Percentiles rank a stretch among this genome's conserved stretches.
phyloP scores from a whole-genome alignment of 2,113 vertebrate genomes.

The Neolamprologus falcicula region DNA sequence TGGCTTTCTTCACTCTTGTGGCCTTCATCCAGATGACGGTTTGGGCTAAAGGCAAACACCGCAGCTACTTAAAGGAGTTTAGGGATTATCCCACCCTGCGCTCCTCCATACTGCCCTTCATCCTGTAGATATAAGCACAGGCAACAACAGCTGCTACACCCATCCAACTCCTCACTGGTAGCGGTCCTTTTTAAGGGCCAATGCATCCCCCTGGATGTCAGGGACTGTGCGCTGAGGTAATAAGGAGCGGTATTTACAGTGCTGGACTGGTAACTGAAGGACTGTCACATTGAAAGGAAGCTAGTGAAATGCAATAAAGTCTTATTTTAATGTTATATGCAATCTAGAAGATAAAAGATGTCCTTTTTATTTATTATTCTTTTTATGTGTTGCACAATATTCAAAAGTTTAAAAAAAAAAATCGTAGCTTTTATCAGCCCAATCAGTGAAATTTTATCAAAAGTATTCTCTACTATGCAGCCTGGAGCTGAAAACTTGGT shows the following conservation, averaged over 20 bases:
- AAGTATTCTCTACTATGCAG: constrained; percentile 2
- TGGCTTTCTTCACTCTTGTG: constrained; percentile 84
- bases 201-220: background rate
- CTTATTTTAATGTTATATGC: constrained; percentile 50
- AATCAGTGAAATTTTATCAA: background rate
- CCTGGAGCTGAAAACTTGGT: constrained; percentile 30
- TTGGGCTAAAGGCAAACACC: constrained; percentile 90
- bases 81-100: constrained; percentile 85
- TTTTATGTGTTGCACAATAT: background rate
- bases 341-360: background rate
- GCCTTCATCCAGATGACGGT: constrained; percentile 90
- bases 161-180: background rate
- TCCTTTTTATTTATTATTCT: constrained; percentile 23
- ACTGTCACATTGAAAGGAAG: background rate
- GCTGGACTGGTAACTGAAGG: background rate
- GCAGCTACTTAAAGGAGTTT: constrained; percentile 87
- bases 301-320: constrained; percentile 43
- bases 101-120: constrained; percentile 85
- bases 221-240: background rate
- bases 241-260: background rate
- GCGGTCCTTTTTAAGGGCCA: background rate
- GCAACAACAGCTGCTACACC: background rate
- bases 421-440: background rate
- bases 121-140: constrained; percentile 69
- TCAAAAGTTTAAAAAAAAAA: background rate